Base-by-base conservation (phyloP, 2,113 vertebrate species). In the Alaudala cheleensis region DNA sequence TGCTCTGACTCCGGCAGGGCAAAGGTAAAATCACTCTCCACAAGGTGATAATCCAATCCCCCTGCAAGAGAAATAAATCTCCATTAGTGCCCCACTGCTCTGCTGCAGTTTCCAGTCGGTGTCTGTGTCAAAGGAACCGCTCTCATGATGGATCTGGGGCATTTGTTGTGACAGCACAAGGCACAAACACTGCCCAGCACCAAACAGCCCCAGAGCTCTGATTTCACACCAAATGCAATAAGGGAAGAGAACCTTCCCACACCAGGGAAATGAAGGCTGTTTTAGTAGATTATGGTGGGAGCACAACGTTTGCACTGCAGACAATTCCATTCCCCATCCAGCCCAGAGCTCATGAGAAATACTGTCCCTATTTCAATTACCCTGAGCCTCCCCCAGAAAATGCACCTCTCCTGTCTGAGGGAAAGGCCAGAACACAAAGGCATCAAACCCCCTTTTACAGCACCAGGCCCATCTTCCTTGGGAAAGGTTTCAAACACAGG, bases 91-190 rank as follows among this genome's bases (percentile, higher is more conserved):
- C 65, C 23, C 86, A 56, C 86, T 92, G 50, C 44, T 33, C 73
- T 81, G 14, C 18, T 83, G 58, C 58, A 78, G 51, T 77, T 95
- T 96, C 42, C 74, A 92, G 73, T 61, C 1, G 3, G 56, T 37
- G 60, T 67, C n/a, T 3, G 2, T 60, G 87, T 90, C 85, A 93
- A 64, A 90, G 64, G 18, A 96, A 53, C 47, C 37, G 90, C 40
- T 94, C 92, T 96, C 81, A 78, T 90, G 78, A 78, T 84, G 58
- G 56, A 93, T 92, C 80, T 86, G 82, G 72, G 28, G 69, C 86
- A 94, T 86, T 91, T 95, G 56, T 83, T 62, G 81, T 37, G 66
- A 88, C 57, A 87, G 50, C 47, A 91, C 11, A 31, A 78, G 33
- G 28, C 26, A 42, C 60, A 77, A 91, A 73, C 82, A 42, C 64